Evolutionary conservation across 2,113 vertebrate genomes (phyloP).

Genomic region (Chamaea fasciata): DNA sequence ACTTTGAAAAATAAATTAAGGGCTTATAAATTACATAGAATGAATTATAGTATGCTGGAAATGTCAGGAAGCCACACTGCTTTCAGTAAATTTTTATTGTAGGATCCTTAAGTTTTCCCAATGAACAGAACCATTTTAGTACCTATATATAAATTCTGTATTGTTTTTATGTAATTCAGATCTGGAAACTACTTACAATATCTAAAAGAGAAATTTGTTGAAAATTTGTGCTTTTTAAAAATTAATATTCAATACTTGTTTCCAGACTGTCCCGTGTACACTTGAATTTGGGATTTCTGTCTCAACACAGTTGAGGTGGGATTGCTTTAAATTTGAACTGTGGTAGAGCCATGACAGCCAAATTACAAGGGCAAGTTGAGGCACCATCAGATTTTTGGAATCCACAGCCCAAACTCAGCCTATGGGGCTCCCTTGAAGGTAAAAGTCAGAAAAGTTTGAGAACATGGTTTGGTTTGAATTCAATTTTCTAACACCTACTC

Average conservation of each 20-base stretch:
- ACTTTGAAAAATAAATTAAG: conserved; percentile 1
- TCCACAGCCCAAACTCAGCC: neutral
- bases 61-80: neutral
- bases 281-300: neutral
- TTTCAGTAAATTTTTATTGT: conserved; percentile 6
- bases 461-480: neutral
- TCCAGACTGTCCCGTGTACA: neutral
- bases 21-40: neutral
- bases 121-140: neutral
- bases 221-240: neutral
- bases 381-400: neutral
- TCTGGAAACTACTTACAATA: neutral
- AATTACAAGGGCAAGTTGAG: neutral
- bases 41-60: neutral
- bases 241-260: neutral
- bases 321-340: neutral
- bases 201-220: neutral
- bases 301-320: neutral
- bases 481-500: conserved; percentile 20
- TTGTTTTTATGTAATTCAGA: neutral
- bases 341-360: neutral
- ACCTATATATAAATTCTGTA: neutral
- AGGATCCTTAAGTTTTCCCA: neutral
- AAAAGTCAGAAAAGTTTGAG: neutral
- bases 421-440: neutral